Percentiles rank a stretch among this genome's conserved stretches.
These are phyloP conservation scores for Centrocercus urophasianus DNA, from an alignment of 2,113 vertebrate species.

Conservation along the genomic window DNA sequence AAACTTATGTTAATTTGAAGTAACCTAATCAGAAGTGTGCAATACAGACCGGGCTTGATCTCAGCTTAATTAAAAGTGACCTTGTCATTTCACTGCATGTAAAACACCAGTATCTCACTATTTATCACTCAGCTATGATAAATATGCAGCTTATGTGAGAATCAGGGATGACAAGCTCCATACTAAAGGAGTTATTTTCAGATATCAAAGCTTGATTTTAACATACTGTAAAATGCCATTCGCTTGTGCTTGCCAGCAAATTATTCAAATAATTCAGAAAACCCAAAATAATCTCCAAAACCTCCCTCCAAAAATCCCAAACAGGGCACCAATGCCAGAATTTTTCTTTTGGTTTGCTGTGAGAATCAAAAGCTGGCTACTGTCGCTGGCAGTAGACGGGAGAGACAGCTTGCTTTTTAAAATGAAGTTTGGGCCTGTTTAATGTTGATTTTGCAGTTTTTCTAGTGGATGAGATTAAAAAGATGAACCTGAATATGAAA, in stretches of 20 bases:
- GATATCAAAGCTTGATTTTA: conserved; percentile 67
- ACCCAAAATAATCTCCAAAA: conserved; percentile 71
- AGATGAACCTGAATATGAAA: neutral
- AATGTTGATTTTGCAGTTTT: neutral
- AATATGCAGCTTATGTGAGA: conserved; percentile 73
- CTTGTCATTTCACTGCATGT: conserved; percentile 80
- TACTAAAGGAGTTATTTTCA: conserved; percentile 74
- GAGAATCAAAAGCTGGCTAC: conserved; percentile 63
- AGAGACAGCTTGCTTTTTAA: conserved; percentile 67
- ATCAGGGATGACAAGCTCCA: conserved; percentile 60
- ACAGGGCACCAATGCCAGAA: conserved; percentile 34
- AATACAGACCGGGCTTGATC: conserved; percentile 82
- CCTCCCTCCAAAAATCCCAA: conserved; percentile 34
- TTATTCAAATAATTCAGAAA: conserved; percentile 72
- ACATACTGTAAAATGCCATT: conserved; percentile 65
- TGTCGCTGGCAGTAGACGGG: conserved; percentile 66
- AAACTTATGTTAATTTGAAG: conserved; percentile 88
- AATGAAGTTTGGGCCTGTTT: conserved; percentile 51
- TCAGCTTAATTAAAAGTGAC: conserved; percentile 88
- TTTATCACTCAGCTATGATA: conserved; percentile 78
- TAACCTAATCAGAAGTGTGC: conserved; percentile 87
- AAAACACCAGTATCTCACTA: conserved; percentile 79
- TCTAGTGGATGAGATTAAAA: neutral
- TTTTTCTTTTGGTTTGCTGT: conserved; percentile 58
- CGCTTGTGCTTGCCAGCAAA: conserved; percentile 55